Evolutionary conservation across 35 echinoderm and acorn worm species (phyloP).

Genomic region (Heliocidaris tuberculata): DNA sequence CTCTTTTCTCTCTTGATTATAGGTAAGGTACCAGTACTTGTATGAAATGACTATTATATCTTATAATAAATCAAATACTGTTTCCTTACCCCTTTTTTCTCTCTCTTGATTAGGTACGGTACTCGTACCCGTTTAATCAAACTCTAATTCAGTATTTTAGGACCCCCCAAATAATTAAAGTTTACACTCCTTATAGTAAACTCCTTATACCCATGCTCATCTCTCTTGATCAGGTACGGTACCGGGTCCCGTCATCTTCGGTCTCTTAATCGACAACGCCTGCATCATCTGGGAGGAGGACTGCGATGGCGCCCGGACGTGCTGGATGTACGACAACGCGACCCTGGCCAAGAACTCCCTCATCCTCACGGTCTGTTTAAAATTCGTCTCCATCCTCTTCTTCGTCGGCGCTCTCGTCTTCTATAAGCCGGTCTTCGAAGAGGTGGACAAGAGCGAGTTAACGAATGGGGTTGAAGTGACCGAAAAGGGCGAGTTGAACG

Average conservation of each 20-base stretch:
- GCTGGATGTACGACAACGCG: constrained; percentile 82
- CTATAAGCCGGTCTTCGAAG: constrained; percentile 55
- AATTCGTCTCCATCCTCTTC: constrained; percentile 51
- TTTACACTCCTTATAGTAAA: not conserved
- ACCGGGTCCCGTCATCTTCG: constrained; percentile 77
- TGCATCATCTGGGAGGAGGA: constrained; percentile 82
- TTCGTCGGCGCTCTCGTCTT: constrained; percentile 59
- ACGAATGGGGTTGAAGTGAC: not conserved
- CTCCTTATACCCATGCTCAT: not conserved
- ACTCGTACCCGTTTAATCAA: too few species aligned
- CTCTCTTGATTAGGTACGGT: too few species aligned
- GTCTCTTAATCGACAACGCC: constrained; percentile 72
- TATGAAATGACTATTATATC: too few species aligned
- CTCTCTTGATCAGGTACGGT: constrained; percentile 58
- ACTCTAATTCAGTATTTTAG: too few species aligned
- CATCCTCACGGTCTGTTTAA: constrained; percentile 52
- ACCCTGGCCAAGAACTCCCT: constrained; percentile 57
- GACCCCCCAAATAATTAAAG: too few species aligned
- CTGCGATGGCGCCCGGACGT: constrained; percentile 61
- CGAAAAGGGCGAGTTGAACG: not conserved
- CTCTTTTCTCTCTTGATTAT: too few species aligned
- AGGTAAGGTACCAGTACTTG: too few species aligned
- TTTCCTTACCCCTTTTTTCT: too few species aligned
- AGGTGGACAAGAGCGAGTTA: not conserved
- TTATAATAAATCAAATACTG: too few species aligned